Conservation (phyloP, 2,113 vertebrate species). For the Felis chaus region DNA sequence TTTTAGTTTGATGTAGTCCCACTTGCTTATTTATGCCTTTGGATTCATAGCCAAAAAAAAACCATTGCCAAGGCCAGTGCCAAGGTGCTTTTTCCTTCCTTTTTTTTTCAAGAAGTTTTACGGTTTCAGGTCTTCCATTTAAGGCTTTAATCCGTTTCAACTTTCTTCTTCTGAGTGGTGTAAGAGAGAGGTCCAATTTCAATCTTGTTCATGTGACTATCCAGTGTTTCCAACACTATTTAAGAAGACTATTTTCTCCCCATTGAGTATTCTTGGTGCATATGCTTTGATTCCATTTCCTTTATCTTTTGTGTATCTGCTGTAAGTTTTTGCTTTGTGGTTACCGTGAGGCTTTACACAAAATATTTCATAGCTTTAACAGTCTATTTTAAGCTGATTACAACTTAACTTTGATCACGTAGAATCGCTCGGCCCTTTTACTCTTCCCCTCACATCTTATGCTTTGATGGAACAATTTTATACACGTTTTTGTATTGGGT, state of each 20-base stretch:
- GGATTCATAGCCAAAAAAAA: not conserved
- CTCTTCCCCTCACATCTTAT: not conserved
- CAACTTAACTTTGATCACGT: no score
- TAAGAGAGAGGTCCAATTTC: not conserved
- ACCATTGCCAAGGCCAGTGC: not conserved
- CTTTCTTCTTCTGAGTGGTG: not conserved
- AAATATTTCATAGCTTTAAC: not conserved
- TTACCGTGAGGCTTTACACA: not conserved
- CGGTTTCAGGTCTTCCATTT: not conserved
- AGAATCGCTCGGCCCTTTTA: not conserved
- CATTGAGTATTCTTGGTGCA: not conserved
- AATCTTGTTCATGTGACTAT: not conserved
- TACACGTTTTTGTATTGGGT: not conserved
- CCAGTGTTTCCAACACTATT: not conserved
- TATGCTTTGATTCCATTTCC: not conserved
- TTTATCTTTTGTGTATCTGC: not conserved
- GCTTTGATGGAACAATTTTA: not conserved
- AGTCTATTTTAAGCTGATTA: not conserved
- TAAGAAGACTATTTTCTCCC: not conserved
- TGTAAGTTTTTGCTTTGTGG: not conserved
- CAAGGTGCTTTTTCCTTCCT: not conserved
- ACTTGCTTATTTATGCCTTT: not conserved
- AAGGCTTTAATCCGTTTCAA: not conserved
- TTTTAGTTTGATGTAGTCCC: not conserved
- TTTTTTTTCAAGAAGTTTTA: not conserved